These are phyloP conservation scores for Hypocryptadius cinnamomeus DNA, from an alignment of 2,113 vertebrate genomes.

Conservation along the genomic window DNA sequence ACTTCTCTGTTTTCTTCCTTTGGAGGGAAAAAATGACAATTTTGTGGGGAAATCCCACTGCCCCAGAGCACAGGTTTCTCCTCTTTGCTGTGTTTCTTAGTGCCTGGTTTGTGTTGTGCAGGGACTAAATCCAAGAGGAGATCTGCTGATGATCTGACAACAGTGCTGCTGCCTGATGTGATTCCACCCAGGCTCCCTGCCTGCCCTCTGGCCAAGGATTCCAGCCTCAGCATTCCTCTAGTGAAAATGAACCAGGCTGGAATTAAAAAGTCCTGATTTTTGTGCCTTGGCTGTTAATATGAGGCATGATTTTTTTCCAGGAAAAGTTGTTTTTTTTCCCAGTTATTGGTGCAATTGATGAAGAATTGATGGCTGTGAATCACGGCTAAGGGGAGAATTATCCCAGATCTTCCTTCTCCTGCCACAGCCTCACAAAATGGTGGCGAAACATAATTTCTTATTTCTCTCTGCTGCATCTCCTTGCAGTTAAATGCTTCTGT, in stretches of 20 bases:
- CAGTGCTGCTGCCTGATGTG: not conserved
- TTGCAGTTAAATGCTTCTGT: not conserved
- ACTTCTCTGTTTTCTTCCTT: not conserved
- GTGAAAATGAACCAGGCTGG: not conserved
- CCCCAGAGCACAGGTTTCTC: not conserved
- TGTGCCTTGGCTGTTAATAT: not conserved
- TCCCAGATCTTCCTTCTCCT: not conserved
- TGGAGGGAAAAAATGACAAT: not conserved
- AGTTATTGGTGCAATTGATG: not conserved
- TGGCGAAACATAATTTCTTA: not conserved
- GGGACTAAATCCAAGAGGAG: not conserved
- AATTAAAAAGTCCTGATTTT: not conserved
- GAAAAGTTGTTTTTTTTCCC: not conserved
- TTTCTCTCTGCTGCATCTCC: not conserved
- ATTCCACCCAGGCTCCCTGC: not conserved
- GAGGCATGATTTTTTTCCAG: not conserved
- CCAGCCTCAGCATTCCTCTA: not conserved
- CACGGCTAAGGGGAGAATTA: not conserved
- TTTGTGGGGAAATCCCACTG: not conserved
- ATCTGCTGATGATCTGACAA: not conserved
- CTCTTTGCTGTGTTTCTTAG: not conserved
- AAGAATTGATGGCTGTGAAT: not conserved
- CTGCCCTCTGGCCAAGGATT: not conserved
- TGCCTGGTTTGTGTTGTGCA: rapidly evolving
- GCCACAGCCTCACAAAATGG: not conserved